A percentile compares a stretch with the other conserved stretches of the same genome.
phyloP scores from a whole-genome alignment of 2,888 invertebrate species.

The Geophilus truncorum region DNA sequence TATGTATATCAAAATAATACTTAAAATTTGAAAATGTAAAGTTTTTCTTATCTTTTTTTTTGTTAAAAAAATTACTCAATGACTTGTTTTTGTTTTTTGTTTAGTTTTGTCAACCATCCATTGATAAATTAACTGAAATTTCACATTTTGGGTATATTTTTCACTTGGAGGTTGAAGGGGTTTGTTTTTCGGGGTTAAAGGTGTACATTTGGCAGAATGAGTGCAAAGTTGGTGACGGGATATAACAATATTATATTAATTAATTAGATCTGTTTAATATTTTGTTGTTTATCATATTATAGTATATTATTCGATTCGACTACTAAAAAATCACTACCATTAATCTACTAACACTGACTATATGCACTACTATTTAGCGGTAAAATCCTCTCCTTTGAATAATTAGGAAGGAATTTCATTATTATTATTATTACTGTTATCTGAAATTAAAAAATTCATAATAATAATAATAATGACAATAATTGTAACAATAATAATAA shows the following conservation, averaged over 20 bases:
- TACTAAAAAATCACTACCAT: neutral
- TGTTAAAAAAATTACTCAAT: neutral
- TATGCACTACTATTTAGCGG: neutral
- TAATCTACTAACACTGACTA: neutral
- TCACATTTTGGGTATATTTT: neutral
- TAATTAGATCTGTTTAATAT: neutral
- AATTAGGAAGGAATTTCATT: neutral
- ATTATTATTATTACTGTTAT: neutral
- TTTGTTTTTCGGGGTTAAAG: no score
- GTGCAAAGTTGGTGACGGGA: neutral
- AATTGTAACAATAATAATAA: neutral
- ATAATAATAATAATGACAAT: neutral
- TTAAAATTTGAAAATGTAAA: neutral
- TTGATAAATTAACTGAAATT: neutral
- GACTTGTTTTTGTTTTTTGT: neutral
- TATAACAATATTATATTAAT: neutral
- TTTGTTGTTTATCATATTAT: neutral
- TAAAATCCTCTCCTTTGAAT: neutral
- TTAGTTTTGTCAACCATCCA: neutral
- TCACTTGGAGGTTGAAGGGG: neutral
- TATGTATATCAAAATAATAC: neutral
- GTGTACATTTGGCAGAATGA: neutral
- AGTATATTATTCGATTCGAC: neutral
- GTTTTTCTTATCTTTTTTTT: neutral
- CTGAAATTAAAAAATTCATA: neutral